These are phyloP conservation scores for Diadophis punctatus DNA, from an alignment of 2,113 vertebrate species.

Conservation along the genomic window DNA sequence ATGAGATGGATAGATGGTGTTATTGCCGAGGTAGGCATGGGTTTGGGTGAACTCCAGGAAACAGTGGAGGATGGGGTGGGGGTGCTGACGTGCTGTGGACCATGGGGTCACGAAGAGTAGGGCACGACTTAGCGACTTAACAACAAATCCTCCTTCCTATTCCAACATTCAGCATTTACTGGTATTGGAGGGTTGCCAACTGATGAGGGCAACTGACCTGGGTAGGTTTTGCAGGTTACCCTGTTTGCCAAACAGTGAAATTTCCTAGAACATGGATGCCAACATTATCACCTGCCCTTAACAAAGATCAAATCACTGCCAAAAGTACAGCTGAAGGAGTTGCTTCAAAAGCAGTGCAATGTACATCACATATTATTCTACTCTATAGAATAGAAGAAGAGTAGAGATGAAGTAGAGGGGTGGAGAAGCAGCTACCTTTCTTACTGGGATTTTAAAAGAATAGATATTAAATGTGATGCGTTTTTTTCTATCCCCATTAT, in stretches of 20 bases:
- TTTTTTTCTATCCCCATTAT: background rate
- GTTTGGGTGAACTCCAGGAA: background rate
- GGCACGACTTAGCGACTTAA: background rate
- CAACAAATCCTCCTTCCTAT: background rate
- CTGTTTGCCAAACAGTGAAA: background rate
- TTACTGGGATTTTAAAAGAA: background rate
- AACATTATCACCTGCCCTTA: background rate
- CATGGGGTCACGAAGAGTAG: background rate
- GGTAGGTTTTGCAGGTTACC: background rate
- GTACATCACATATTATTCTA: background rate
- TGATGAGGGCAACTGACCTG: background rate
- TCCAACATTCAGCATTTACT: background rate
- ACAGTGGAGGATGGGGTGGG: background rate
- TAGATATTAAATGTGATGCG: background rate
- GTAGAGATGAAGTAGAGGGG: background rate
- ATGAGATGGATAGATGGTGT: background rate
- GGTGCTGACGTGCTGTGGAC: background rate
- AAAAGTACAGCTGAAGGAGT: background rate
- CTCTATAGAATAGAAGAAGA: background rate
- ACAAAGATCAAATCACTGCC: background rate
- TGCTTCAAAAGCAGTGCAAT: background rate
- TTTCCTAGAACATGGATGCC: too few species aligned
- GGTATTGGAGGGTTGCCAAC: background rate
- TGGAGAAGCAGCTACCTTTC: background rate
- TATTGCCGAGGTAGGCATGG: background rate